phyloP scores from a whole-genome alignment of 2,113 vertebrate species.

The Caloenas nicobarica region DNA sequence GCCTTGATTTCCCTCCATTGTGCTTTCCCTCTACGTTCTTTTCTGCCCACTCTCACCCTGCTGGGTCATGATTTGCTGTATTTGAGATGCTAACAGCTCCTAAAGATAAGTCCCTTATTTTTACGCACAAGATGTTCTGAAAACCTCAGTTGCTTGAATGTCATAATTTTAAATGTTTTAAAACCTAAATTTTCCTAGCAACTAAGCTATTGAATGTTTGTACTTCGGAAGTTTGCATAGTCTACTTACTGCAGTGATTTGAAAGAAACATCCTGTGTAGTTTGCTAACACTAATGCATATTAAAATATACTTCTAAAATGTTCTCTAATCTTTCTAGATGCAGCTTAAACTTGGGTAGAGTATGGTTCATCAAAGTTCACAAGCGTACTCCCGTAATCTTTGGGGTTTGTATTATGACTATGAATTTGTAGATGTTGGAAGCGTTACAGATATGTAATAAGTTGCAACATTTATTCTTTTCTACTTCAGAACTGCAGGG shows the following conservation, averaged over 20 bases:
- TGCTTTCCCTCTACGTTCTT: neutral
- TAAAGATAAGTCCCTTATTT: neutral
- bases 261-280: neutral
- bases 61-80: conserved; percentile 31
- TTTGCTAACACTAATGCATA: neutral
- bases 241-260: neutral
- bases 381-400: neutral
- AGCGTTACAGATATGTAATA: neutral
- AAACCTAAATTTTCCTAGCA: neutral
- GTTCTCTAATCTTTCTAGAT: neutral
- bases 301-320: neutral
- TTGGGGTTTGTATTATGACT: neutral
- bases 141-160: neutral
- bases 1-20: conserved; percentile 18
- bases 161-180: neutral
- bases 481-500: neutral
- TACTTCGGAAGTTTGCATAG: neutral
- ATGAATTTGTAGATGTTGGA: neutral
- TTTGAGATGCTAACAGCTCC: conserved; percentile 30
- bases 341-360: neutral
- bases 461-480: neutral
- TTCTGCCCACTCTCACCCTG: conserved; percentile 25
- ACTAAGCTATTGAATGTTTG: neutral
- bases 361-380: neutral
- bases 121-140: conserved; percentile 12